Conservation (phyloP, 1,140 invertebrate genomes). For the Aplysia californica region DNA sequence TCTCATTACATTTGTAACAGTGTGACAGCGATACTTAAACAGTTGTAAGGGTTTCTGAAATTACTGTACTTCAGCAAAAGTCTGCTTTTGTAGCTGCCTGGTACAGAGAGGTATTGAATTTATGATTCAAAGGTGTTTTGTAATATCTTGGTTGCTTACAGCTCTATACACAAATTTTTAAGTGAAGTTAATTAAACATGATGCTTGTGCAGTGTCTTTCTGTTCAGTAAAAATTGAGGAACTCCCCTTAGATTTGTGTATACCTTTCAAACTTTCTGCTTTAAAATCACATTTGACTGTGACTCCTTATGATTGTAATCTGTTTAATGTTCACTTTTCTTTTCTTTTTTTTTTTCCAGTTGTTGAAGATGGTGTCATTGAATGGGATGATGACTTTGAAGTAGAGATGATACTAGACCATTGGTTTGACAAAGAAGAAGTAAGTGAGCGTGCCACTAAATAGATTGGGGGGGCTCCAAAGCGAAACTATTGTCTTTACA, state of each 20-base stretch:
- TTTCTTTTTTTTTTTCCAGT: constrained; percentile 44
- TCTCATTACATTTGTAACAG: no score
- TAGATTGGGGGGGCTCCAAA: not conserved
- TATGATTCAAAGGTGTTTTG: no score
- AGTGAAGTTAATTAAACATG: not conserved
- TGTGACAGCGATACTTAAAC: no score
- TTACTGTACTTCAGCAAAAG: no score
- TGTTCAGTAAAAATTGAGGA: not conserved
- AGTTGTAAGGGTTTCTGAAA: no score
- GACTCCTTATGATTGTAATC: not conserved
- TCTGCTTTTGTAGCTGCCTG: no score
- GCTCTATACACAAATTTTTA: not conserved
- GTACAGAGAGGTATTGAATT: no score
- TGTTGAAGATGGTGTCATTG: constrained; percentile 56
- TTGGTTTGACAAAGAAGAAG: constrained; percentile 44
- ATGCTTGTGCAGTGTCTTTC: not conserved
- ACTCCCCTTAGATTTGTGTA: not conserved
- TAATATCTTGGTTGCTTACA: no score
- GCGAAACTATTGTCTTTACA: not conserved
- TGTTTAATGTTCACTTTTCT: not conserved
- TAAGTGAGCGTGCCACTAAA: constrained; percentile 29
- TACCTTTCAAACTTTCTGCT: not conserved
- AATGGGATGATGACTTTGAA: constrained; percentile 62
- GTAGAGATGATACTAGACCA: constrained; percentile 63
- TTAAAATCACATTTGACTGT: not conserved